Conservation (phyloP, 2,113 vertebrate species). For the Callopanchax toddi region DNA sequence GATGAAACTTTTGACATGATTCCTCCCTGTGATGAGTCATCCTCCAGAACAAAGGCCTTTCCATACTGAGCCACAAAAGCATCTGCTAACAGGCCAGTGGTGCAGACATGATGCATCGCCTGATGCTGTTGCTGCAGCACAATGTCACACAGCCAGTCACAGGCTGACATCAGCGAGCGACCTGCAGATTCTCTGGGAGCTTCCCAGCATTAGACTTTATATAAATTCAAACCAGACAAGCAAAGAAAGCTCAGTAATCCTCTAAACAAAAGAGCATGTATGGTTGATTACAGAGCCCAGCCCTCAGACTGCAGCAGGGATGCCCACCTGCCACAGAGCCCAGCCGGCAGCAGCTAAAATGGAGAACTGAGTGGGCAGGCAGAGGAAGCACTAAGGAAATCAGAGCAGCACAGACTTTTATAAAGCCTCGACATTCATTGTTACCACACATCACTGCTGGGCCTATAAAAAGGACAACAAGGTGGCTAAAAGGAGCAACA, state of each 20-base stretch:
- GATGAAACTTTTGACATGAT: constrained; percentile 18
- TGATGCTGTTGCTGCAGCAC: constrained; percentile 58
- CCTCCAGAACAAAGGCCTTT: constrained; percentile 25
- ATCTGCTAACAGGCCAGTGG: constrained; percentile 33
- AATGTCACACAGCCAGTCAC: constrained; percentile 39
- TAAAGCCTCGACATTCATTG: too few species aligned
- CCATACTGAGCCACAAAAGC: constrained; percentile 29
- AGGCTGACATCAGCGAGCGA: constrained; percentile 39
- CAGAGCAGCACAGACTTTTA: constrained; percentile 20
- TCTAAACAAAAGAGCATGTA: constrained; percentile 59
- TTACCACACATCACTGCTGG: too few species aligned
- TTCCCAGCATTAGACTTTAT: constrained; percentile 15
- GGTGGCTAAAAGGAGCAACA: not conserved
- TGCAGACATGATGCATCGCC: constrained; percentile 53
- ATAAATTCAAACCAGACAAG: constrained; percentile 48
- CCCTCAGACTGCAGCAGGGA: constrained; percentile 72
- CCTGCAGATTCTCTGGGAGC: constrained; percentile 42
- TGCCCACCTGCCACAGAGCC: constrained; percentile 72
- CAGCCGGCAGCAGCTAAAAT: constrained; percentile 61
- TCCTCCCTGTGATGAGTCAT: constrained; percentile 22
- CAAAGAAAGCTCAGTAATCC: constrained; percentile 51
- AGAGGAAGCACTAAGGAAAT: constrained; percentile 56
- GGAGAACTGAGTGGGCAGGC: constrained; percentile 65
- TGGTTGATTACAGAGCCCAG: constrained; percentile 57
- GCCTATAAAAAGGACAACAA: not conserved